phyloP scores from a whole-genome alignment of 1,140 invertebrate species.

The Apis laboriosa region DNA sequence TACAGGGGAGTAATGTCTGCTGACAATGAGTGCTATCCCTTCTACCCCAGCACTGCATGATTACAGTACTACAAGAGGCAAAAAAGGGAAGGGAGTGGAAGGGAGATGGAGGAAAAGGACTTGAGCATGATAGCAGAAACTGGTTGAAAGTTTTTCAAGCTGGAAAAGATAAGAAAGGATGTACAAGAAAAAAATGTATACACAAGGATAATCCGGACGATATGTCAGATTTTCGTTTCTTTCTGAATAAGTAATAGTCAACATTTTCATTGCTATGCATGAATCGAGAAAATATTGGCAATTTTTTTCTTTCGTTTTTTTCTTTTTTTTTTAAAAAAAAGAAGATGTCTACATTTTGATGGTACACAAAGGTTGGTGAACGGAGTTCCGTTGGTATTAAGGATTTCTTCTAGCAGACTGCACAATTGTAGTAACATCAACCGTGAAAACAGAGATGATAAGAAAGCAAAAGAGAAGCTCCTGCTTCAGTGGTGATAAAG shows the following conservation, averaged over 20 bases:
- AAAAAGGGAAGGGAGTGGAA: neutral
- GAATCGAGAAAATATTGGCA: neutral
- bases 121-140: constrained; percentile 24
- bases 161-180: constrained; percentile 31
- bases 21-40: constrained; percentile 51
- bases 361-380: neutral
- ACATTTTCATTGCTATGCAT: neutral
- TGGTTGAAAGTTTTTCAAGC: constrained; percentile 29
- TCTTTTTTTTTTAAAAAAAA: neutral
- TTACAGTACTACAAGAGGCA: constrained; percentile 39
- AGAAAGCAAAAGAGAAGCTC: neutral
- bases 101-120: neutral
- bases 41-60: constrained; percentile 32
- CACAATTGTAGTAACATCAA: neutral
- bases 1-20: constrained; percentile 49
- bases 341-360: neutral
- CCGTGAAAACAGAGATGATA: constrained; percentile 20
- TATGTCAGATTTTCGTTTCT: neutral
- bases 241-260: constrained; percentile 32
- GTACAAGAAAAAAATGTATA: neutral
- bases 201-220: neutral
- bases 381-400: constrained; percentile 13
- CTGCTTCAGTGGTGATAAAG: neutral
- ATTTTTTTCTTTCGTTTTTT: neutral
- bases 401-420: constrained; percentile 6